phyloP scores from a whole-genome alignment of 2,113 vertebrate genomes.

The Ifrita kowaldi region DNA sequence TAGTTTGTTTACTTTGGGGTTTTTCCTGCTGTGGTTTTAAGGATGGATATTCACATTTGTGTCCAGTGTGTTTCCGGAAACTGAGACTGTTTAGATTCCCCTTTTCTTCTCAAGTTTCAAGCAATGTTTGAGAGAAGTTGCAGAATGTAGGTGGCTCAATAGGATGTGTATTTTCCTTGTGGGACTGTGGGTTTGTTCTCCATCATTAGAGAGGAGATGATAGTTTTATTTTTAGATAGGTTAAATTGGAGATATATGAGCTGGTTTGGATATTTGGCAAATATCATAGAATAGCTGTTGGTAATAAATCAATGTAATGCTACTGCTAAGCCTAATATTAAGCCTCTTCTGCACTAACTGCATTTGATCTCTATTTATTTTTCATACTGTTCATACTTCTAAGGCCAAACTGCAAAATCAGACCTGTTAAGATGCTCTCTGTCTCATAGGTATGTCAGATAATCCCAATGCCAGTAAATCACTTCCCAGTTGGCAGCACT shows the following conservation, averaged over 20 bases:
- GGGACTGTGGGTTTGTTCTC: not conserved
- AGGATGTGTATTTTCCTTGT: not conserved
- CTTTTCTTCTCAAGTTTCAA: not conserved
- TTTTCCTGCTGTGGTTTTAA: not conserved
- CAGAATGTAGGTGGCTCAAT: not conserved
- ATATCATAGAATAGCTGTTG: not conserved
- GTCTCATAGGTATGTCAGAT: slow-evolving; percentile 85
- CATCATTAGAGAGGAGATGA: not conserved
- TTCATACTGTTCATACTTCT: not conserved
- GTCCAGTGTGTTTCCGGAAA: not conserved
- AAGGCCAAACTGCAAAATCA: not conserved
- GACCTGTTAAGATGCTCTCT: not conserved
- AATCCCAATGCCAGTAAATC: slow-evolving; percentile 90
- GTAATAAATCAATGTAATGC: not conserved
- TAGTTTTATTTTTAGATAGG: not conserved
- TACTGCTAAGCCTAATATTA: not conserved
- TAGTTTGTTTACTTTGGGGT: not conserved
- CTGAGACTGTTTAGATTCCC: not conserved
- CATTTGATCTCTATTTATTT: not conserved
- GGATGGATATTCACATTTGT: not conserved
- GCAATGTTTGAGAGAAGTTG: not conserved
- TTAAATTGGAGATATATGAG: not conserved
- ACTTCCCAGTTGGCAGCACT: slow-evolving; percentile 92
- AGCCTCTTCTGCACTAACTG: not conserved
- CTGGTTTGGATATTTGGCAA: not conserved